Conservation (phyloP, 2,888 invertebrate genomes). For the Diloba caeruleocephala region DNA sequence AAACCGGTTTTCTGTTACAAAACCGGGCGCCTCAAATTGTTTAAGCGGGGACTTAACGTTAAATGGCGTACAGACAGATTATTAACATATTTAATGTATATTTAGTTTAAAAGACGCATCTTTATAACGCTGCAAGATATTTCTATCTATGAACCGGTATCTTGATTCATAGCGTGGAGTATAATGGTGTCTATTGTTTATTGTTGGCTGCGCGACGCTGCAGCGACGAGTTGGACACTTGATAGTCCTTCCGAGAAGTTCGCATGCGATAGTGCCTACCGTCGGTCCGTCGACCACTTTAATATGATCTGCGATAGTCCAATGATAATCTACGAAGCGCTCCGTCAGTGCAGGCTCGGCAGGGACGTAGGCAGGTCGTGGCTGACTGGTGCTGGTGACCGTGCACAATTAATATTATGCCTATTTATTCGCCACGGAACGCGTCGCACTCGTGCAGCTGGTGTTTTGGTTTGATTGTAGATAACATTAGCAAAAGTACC, state of each 20-base stretch:
- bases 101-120: no score
- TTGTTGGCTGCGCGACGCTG: conserved; percentile 3
- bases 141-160: not conserved
- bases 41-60: no score
- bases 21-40: no score
- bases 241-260: conserved; percentile 51
- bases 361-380: conserved; percentile 1
- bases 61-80: no score
- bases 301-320: conserved; percentile 1
- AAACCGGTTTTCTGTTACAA: no score
- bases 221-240: conserved; percentile 34
- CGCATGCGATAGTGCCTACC: conserved; percentile 28
- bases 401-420: conserved; percentile 8
- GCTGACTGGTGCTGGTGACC: conserved; percentile 2
- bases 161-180: conserved; percentile 1
- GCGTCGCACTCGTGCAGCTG: conserved; percentile 33
- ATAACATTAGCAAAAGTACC: not conserved
- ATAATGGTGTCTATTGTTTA: not conserved
- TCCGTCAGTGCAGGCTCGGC: not conserved
- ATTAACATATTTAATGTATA: no score
- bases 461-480: conserved; percentile 17
- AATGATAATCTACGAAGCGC: not conserved
- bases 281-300: conserved; percentile 13
- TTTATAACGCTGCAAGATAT: not conserved
- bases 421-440: conserved; percentile 17